Conservation (phyloP, 2,797 vertebrate genomes). For the Sphenopsis melanotis region DNA sequence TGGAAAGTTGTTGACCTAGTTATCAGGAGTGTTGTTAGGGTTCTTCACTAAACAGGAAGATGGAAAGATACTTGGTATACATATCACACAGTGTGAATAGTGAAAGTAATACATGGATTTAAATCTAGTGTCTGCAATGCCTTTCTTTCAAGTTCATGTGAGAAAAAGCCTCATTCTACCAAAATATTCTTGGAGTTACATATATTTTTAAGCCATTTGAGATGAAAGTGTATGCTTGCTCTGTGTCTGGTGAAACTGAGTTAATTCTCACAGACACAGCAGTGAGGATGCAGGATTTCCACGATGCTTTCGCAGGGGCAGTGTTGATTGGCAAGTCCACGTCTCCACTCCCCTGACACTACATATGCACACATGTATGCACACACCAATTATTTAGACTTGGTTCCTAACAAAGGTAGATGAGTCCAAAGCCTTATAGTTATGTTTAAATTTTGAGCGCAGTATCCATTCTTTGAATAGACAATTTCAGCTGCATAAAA, state of each 20-base stretch:
- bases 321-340: not conserved
- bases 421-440: not conserved
- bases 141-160: not conserved
- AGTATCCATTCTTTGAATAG: not conserved
- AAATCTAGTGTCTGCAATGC: not conserved
- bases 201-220: not conserved
- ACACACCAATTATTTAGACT: not conserved
- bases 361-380: not conserved
- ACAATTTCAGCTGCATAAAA: not conserved
- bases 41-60: not conserved
- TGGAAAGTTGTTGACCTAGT: not conserved
- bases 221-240: not conserved
- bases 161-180: not conserved
- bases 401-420: not conserved
- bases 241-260: not conserved
- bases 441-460: not conserved
- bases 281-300: not conserved
- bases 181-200: not conserved
- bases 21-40: not conserved
- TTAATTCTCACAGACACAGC: not conserved
- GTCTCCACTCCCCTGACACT: not conserved
- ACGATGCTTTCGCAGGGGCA: not conserved
- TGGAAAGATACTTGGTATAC: not conserved
- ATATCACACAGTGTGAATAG: not conserved
- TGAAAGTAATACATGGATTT: not conserved